A percentile compares a stretch with the other conserved stretches of the same genome.
phyloP scores from a whole-genome alignment of 1,140 invertebrate genomes.

The Drosophila watanabei region DNA sequence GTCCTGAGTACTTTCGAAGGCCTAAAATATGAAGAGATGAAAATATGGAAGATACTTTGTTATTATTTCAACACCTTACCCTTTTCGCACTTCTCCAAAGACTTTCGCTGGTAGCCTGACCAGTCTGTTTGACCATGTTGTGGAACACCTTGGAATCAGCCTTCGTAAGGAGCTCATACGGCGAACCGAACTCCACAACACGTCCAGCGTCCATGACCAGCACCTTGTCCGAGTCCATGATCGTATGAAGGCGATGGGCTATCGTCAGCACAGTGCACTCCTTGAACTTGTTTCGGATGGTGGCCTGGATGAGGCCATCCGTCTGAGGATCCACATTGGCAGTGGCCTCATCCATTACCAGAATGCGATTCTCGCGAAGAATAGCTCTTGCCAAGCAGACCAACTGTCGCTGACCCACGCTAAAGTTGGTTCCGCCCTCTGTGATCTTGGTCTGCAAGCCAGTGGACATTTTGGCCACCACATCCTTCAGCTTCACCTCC shows the following conservation, averaged over 20 bases:
- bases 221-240: slow-evolving; percentile 89
- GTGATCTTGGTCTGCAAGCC: slow-evolving; percentile 90
- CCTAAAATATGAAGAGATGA: background rate
- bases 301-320: slow-evolving; percentile 90
- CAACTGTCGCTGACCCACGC: slow-evolving; percentile 93
- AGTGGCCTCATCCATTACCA: slow-evolving; percentile 91
- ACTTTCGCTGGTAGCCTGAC: slow-evolving; percentile 87
- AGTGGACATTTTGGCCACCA: slow-evolving; percentile 88
- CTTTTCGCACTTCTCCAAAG: slow-evolving; percentile 88
- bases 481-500: slow-evolving; percentile 90
- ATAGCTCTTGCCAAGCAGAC: slow-evolving; percentile 92
- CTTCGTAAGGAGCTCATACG: slow-evolving; percentile 86
- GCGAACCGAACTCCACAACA: slow-evolving; percentile 86
- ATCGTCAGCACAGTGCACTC: slow-evolving; percentile 94
- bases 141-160: slow-evolving; percentile 86
- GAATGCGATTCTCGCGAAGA: slow-evolving; percentile 91
- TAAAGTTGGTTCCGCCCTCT: slow-evolving; percentile 92
- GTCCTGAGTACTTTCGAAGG: background rate
- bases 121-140: slow-evolving; percentile 86
- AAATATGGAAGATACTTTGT: background rate
- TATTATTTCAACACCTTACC: slow-evolving; percentile 44
- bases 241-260: slow-evolving; percentile 89
- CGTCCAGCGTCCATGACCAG: slow-evolving; percentile 88
- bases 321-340: slow-evolving; percentile 91
- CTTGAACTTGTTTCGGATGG: slow-evolving; percentile 90